phyloP scores from a whole-genome alignment of 37 sponge, comb jelly and placozoan species.

The Hexactinellida sp. region DNA sequence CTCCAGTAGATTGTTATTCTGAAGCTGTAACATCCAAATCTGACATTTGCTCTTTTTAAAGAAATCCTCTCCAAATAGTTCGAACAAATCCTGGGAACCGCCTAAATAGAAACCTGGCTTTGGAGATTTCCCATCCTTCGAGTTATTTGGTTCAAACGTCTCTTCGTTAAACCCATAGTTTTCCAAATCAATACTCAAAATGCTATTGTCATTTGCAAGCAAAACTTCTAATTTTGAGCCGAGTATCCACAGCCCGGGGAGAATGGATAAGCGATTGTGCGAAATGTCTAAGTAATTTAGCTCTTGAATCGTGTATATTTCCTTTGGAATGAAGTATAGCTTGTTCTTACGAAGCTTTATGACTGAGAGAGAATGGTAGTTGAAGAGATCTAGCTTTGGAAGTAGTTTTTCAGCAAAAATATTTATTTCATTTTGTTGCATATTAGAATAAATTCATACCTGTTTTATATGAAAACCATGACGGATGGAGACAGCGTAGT shows the following conservation, averaged over 20 bases:
- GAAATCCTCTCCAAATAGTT: not conserved
- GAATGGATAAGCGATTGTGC: not conserved
- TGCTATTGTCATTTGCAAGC: not conserved
- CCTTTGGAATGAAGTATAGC: conserved; percentile 4
- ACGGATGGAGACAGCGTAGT: not conserved
- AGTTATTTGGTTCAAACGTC: not conserved
- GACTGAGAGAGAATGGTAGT: not conserved
- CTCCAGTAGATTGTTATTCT: conserved; percentile 1
- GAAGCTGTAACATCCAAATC: conserved; percentile 4
- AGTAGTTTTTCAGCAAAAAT: not conserved
- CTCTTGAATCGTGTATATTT: not conserved
- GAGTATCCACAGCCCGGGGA: not conserved
- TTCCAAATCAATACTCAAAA: not conserved
- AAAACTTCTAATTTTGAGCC: conserved; percentile 11
- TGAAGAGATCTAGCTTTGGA: conserved; percentile 17
- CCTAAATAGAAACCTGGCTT: not conserved
- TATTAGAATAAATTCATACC: not conserved
- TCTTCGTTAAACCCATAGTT: not conserved
- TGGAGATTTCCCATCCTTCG: not conserved
- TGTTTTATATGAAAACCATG: not conserved
- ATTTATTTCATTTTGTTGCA: not conserved
- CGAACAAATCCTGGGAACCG: not conserved
- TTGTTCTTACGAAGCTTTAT: not conserved
- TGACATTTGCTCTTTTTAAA: not conserved
- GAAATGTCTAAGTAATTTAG: conserved; percentile 4